Conservation (phyloP, 2,797 vertebrate genomes). For the Petrocephalus schoutedeni region DNA sequence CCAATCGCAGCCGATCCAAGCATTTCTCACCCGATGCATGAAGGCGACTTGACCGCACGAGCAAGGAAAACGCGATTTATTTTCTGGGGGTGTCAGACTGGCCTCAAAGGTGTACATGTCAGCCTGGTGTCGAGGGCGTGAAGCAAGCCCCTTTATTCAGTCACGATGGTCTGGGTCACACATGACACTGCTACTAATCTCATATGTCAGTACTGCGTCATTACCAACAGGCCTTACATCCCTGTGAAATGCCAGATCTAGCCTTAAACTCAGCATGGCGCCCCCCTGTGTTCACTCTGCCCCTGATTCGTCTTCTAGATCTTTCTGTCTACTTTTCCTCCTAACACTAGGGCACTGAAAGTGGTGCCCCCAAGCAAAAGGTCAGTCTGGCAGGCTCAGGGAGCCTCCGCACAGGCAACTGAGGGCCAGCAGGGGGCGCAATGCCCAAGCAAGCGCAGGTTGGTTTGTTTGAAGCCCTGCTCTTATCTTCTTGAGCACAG, state of each 20-base stretch:
- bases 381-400: not conserved
- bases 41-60: not conserved
- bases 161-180: too few relatives aligned
- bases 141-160: not conserved
- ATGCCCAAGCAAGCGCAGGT: not conserved
- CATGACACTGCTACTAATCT: not conserved
- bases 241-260: not conserved
- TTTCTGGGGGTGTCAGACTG: not conserved
- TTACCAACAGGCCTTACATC: not conserved
- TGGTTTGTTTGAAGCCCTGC: not conserved
- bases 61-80: not conserved
- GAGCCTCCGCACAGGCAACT: not conserved
- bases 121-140: not conserved
- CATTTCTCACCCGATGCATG: not conserved
- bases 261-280: not conserved
- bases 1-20: too few relatives aligned
- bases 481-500: not conserved
- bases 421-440: not conserved
- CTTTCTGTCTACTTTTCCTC: not conserved
- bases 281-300: not conserved
- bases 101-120: not conserved
- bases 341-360: not conserved
- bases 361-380: not conserved
- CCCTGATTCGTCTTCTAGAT: not conserved
- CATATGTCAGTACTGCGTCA: not conserved